A percentile compares a stretch with the other conserved stretches of the same genome.
These are phyloP conservation scores for Cantharis flavilabris DNA, from an alignment of 2,888 invertebrate species.

Conservation along the genomic window DNA sequence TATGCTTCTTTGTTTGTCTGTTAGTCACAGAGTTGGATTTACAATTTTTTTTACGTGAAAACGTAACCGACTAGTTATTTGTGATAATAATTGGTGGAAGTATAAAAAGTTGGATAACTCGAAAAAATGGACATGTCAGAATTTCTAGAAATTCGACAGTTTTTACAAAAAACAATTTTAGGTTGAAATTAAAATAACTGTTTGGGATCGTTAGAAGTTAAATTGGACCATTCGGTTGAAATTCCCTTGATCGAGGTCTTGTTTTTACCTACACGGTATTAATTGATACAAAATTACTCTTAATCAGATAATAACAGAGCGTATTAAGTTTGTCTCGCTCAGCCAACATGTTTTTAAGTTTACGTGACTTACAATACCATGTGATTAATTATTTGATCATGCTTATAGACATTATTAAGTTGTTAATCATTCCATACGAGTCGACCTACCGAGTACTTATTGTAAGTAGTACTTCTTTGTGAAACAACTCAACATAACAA, in stretches of 20 bases:
- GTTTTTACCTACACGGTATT: background rate
- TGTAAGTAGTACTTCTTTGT: background rate
- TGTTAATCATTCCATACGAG: background rate
- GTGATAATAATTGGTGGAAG: too few species aligned
- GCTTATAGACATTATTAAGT: background rate
- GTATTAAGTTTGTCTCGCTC: background rate
- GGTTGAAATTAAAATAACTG: background rate
- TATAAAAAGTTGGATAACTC: too few species aligned
- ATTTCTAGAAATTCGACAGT: too few species aligned
- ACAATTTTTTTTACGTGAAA: too few species aligned
- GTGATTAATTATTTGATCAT: background rate
- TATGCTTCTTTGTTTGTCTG: too few species aligned
- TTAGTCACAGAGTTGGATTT: too few species aligned
- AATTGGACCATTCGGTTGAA: background rate
- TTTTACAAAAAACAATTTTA: too few species aligned
- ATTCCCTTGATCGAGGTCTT: background rate
- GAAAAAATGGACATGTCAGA: too few species aligned
- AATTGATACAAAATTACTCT: background rate
- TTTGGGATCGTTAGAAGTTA: background rate
- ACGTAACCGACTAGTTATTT: too few species aligned
- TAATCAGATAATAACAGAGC: background rate
- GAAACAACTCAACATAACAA: background rate
- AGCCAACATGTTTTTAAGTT: background rate
- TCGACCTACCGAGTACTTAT: background rate
- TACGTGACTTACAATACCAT: constrained; percentile 1